phyloP scores from a whole-genome alignment of 2,888 invertebrate species.

The Harpagoxenus sublaevis region DNA sequence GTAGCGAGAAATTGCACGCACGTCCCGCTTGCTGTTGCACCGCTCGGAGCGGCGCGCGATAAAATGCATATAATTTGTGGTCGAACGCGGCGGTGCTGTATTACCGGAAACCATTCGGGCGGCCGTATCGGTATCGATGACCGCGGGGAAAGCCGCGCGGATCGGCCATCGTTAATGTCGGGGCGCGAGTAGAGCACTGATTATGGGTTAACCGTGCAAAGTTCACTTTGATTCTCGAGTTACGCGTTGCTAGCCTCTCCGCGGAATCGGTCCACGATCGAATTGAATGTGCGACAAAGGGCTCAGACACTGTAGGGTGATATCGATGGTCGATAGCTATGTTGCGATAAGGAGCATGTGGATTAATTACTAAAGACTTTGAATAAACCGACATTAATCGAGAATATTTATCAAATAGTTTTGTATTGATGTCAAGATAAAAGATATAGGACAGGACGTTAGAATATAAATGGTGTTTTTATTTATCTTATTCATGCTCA shows the following conservation, averaged over 20 bases:
- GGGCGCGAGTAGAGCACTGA: conserved; percentile 42
- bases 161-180: conserved; percentile 52
- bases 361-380: not conserved
- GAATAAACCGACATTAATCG: not conserved
- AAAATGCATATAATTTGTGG: conserved; percentile 65
- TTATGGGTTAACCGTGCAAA: conserved; percentile 59
- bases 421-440: not conserved
- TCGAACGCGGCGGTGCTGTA: conserved; percentile 51
- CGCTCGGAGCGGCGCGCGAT: conserved; percentile 56
- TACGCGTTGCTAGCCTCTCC: conserved; percentile 33
- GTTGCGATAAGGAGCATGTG: not conserved
- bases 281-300: conserved; percentile 38
- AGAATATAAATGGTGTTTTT: not conserved
- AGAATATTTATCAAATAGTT: not conserved
- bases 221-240: conserved; percentile 55
- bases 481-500: not conserved
- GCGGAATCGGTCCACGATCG: conserved; percentile 5
- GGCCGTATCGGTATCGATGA: conserved; percentile 61
- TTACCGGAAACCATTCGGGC: conserved; percentile 60
- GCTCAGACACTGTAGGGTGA: not conserved
- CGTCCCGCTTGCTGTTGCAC: conserved; percentile 7
- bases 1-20: conserved; percentile 49
- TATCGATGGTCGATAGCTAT: not conserved
- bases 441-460: not conserved
- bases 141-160: conserved; percentile 53